phyloP scores from a whole-genome alignment of 2,888 invertebrate genomes.

The Geophilus truncorum region DNA sequence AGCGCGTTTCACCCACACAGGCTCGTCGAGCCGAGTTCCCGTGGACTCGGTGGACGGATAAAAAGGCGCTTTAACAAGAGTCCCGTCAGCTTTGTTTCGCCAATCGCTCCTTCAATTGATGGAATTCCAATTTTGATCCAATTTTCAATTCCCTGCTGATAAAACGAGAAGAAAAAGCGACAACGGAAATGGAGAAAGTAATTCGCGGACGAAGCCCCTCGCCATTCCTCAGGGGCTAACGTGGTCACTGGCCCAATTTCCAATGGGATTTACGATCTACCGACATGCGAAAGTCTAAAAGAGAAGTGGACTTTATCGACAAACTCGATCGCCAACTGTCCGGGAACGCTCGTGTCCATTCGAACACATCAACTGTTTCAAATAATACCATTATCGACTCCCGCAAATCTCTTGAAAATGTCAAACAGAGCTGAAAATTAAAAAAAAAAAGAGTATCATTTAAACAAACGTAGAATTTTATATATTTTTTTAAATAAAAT shows the following conservation, averaged over 20 bases:
- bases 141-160: slow-evolving; percentile 27
- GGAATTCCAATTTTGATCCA: slow-evolving; percentile 29
- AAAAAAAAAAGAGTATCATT: too few species aligned
- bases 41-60: not conserved
- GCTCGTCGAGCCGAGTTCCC: not conserved
- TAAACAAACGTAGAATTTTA: too few species aligned
- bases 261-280: slow-evolving; percentile 16
- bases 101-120: slow-evolving; percentile 29
- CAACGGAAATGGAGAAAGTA: slow-evolving; percentile 29
- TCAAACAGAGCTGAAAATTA: not conserved
- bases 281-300: not conserved
- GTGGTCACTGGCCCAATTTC: slow-evolving; percentile 27
- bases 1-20: not conserved
- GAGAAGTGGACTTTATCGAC: not conserved
- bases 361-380: slow-evolving; percentile 2
- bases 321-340: not conserved
- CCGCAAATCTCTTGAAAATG: not conserved
- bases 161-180: slow-evolving; percentile 25
- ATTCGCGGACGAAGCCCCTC: not conserved
- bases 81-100: slow-evolving; percentile 16
- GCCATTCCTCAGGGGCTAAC: not conserved
- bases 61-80: slow-evolving; percentile 16
- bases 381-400: not conserved
- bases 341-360: not conserved
- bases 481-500: too few species aligned